Conservation (phyloP, 2,888 invertebrate species). For the Melanostoma mellinum region DNA sequence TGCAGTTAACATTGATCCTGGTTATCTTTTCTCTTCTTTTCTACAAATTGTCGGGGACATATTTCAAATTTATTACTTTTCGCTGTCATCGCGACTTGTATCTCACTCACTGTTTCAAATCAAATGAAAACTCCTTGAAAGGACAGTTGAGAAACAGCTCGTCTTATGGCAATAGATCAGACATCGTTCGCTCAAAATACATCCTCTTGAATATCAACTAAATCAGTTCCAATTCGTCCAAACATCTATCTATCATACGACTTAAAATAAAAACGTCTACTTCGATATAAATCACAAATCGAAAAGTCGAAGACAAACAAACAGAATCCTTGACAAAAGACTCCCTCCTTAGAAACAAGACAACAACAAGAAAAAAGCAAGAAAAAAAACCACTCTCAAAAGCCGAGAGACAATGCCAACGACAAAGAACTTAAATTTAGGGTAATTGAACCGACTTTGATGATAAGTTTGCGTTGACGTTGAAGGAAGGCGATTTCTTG, state of each 20-base stretch:
- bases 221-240: not conserved
- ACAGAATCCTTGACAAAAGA: constrained; percentile 24
- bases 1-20: too few species aligned
- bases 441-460: constrained; percentile 64
- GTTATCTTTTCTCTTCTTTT: too few species aligned
- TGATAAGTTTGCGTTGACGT: constrained; percentile 45
- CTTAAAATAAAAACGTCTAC: not conserved
- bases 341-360: not conserved
- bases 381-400: not conserved
- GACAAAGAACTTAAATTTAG: constrained; percentile 62
- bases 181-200: too few species aligned
- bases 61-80: too few species aligned
- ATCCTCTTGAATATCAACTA: too few species aligned
- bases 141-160: too few species aligned
- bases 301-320: constrained; percentile 27
- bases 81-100: too few species aligned
- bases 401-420: constrained; percentile 12
- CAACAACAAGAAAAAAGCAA: constrained; percentile 2
- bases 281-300: constrained; percentile 31
- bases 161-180: too few species aligned
- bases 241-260: constrained; percentile 1
- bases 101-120: too few species aligned
- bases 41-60: too few species aligned
- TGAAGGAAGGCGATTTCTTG: constrained; percentile 54
- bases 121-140: too few species aligned